Base-by-base conservation (phyloP, 2,113 vertebrate genomes). In the Oreochromis spilurus region DNA sequence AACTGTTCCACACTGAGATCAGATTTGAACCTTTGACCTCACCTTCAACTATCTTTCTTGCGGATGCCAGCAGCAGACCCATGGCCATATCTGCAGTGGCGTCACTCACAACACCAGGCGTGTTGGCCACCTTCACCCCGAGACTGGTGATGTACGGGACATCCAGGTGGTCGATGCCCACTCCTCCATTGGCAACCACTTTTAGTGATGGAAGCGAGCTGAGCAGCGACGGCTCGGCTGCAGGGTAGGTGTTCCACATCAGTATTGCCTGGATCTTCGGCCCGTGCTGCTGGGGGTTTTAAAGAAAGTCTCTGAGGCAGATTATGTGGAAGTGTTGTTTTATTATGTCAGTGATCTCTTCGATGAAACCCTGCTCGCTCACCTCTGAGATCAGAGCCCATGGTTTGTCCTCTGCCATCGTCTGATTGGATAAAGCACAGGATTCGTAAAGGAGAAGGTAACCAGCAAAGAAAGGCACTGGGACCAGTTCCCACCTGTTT, bases 41-140 rank as follows among this genome's bases (percentile, higher is more conserved):
- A 92, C 94, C 89, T 52, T 93, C 72, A 19, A 93, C 84, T 1
- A 98, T 80, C 57, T 93, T 97, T 45, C 96, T 94, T 40, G 97
- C 97, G 2, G 97, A 96, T 2, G 97, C 96, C 72, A 98, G 93
- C 57, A 98, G 95, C 83, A 98, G 89, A 52, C 93, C 95, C 96
- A 97, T 96, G 24, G 93, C 97, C 2, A 97, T 90, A 36, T 97
- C 97, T 12, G 97, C 97, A 2, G 96, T 97, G 57, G 97, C 86
- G 17, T 91, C 91, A 0, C 92, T 95, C 75, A 98, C 97, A 0
- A 97, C 95, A 0, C 88, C 88, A 0, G 97, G 97, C 0, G 96
- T 97, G 94, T 97, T 97, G 91, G 96, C 89, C 83, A 97, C 94
- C 93, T 96, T 97, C 48, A 97, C 92, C 0, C 96, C 97, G 16